Evolutionary conservation across 1,140 invertebrate genomes (phyloP), one percentile per base, ranked within the genome.

Genomic region (Delia radicum): DNA sequence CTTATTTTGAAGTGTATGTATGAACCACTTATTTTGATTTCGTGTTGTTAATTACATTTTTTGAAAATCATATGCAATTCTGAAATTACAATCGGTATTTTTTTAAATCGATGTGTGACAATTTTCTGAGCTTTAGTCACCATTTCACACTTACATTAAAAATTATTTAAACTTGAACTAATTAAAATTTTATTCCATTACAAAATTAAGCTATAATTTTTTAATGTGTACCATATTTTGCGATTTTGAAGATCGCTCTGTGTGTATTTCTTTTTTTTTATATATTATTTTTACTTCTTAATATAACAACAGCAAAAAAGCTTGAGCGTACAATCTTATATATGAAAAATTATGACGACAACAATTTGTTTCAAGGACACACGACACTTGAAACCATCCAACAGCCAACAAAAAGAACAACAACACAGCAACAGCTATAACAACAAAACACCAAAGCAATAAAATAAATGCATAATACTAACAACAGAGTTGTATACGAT

Each of bases 301-400:
- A 42, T 42, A 42, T 42, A 42, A 42, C 37, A 37, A 37, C 33
- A 42, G 37, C 37, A 42, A 42, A n/a, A n/a, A 15, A 0, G n/a
- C 37, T 0, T 13, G n/a, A 42, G n/a, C 0, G 6, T 55, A 24
- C 48, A 55, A 21, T 21, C 18, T 7, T 55, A 55, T 37, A 24
- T 69, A 69, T 69, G 65, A 69, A 74, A 74, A 74, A 74, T 74
- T 74, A 74, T 74, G 73, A 74, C 73, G 73, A 62, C 55, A 74
- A 63, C 73, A 74, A 74, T 74, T 74, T 74, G 55, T 62, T 74
- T 74, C 73, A 74, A 74, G 73, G 73, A 74, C 73, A 74, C 21
- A 73, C 65, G 46, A 73, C 71, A 73, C 71, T 73, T 73, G 71
- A 73, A 69, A 55, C 71, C 71, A 73, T 73, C 48, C 37, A 15